These are phyloP conservation scores for Montifringilla adamsi DNA, from an alignment of 2,113 vertebrate genomes.

Conservation along the genomic window DNA sequence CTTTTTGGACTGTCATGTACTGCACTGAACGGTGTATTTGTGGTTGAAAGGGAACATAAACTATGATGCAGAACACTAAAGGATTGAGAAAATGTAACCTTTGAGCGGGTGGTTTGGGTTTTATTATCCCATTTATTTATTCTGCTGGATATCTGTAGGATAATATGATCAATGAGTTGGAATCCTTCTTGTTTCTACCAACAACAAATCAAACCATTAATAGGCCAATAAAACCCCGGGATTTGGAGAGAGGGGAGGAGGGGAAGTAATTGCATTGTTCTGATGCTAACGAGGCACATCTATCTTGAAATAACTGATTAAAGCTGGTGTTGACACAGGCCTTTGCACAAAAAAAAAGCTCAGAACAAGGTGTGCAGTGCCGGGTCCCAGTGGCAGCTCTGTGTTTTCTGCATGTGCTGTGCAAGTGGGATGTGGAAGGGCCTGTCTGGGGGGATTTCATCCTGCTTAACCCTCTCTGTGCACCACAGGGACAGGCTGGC, in stretches of 20 bases:
- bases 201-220: constrained; percentile 74
- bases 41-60: neutral
- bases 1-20: constrained; percentile 3
- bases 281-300: constrained; percentile 71
- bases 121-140: constrained; percentile 25
- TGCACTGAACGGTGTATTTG: neutral
- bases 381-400: neutral
- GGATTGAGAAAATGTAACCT: neutral
- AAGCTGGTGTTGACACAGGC: constrained; percentile 27
- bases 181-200: constrained; percentile 58
- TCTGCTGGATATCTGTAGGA: constrained; percentile 41
- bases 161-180: constrained; percentile 56
- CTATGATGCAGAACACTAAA: neutral
- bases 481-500: neutral
- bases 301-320: constrained; percentile 71
- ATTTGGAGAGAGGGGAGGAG: constrained; percentile 62
- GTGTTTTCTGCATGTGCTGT: neutral
- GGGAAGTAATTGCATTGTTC: constrained; percentile 67
- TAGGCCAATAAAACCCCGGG: constrained; percentile 70
- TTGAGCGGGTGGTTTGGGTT: neutral
- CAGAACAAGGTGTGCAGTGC: neutral
- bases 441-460: neutral
- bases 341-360: neutral
- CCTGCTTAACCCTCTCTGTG: neutral
- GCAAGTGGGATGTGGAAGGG: neutral